Base-by-base conservation (phyloP, 2,888 invertebrate species). In the Axea sp. region DNA sequence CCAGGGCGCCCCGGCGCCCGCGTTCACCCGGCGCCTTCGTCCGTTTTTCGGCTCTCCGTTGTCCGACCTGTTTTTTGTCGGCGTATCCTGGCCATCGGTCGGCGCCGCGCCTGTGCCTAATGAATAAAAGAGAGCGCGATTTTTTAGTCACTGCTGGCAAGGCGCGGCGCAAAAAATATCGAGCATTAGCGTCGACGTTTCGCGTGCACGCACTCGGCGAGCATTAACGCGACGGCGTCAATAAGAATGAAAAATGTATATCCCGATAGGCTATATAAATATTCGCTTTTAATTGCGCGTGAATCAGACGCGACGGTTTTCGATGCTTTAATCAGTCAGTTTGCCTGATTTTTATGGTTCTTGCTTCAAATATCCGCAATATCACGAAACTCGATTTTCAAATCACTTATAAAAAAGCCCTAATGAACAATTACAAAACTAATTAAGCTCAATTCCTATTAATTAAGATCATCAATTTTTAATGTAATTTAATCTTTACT, bases 51-150 rank as follows among this genome's bases (percentile, higher is more conserved):
- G 22, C 14, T 14, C 26, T 6, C 9, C 43, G 4, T 55, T 35
- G 14, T 24, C 19, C 15, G 26, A 15, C 9, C 30, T 19, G 33
- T 60, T 47, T 47, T 43, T 12, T 31, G 47, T 60, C 9, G 60
- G 60, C 47, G 17, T 24, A 8, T 19, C 30, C 9, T 8, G 15
- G 3, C 47, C 67, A 57, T 57, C 45, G 67, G 47, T 43, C 14
- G 4, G 6, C 9, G 51, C 14, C n/a, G 28, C 35, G n/a, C 17
- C 51, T 11, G 19, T n/a, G 33, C n/a, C 24, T 67, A 49, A 67
- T 68, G 68, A 68, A 68, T 68, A 51, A 59, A 68, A 68, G 47
- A 68, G 59, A 26, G 30, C 30, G 49, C 28, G 31, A 24, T 67
- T 57, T 49, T 53, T 51, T 51, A 17, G 57, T 41, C 17, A 39